phyloP scores from a whole-genome alignment of 2,113 vertebrate species.

The Atherinomorus stipes region DNA sequence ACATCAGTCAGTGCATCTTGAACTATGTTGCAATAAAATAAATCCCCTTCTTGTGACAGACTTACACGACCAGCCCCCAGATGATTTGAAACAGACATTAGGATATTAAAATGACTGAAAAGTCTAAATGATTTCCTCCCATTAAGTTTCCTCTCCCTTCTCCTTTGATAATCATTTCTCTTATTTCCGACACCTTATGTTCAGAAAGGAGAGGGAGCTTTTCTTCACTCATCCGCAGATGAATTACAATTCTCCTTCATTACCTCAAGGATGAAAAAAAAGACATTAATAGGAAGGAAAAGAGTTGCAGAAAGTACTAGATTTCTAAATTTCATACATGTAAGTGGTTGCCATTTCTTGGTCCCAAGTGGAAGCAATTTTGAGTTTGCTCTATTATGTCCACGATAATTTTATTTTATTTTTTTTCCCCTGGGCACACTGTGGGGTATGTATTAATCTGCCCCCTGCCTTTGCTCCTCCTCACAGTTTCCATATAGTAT shows the following conservation, averaged over 20 bases:
- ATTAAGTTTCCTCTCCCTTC: slow-evolving; percentile 77
- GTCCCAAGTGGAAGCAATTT: slow-evolving; percentile 48
- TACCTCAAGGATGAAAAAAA: slow-evolving; percentile 58
- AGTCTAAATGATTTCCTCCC: slow-evolving; percentile 83
- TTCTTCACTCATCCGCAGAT: slow-evolving; percentile 71
- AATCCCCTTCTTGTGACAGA: slow-evolving; percentile 44
- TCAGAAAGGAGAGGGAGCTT: slow-evolving; percentile 68
- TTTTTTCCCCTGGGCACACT: slow-evolving; percentile 46
- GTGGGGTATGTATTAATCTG: slow-evolving; percentile 62
- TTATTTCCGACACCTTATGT: slow-evolving; percentile 78
- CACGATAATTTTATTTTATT: slow-evolving; percentile 38
- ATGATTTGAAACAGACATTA: slow-evolving; percentile 78
- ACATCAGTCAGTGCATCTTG: not conserved
- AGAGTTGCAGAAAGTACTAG: slow-evolving; percentile 61
- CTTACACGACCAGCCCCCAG: slow-evolving; percentile 37
- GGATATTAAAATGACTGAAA: slow-evolving; percentile 83
- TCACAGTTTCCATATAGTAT: slow-evolving; percentile 35
- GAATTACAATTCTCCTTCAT: slow-evolving; percentile 81
- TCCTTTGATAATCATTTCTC: slow-evolving; percentile 81
- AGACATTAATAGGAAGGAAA: slow-evolving; percentile 68
- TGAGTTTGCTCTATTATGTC: slow-evolving; percentile 44
- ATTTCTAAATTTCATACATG: slow-evolving; percentile 66
- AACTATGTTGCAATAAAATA: slow-evolving; percentile 43
- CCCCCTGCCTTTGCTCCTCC: slow-evolving; percentile 53
- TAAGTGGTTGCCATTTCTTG: slow-evolving; percentile 62